Base-by-base conservation (phyloP, 2,797 vertebrate genomes). In the Manis pentadactyla region DNA sequence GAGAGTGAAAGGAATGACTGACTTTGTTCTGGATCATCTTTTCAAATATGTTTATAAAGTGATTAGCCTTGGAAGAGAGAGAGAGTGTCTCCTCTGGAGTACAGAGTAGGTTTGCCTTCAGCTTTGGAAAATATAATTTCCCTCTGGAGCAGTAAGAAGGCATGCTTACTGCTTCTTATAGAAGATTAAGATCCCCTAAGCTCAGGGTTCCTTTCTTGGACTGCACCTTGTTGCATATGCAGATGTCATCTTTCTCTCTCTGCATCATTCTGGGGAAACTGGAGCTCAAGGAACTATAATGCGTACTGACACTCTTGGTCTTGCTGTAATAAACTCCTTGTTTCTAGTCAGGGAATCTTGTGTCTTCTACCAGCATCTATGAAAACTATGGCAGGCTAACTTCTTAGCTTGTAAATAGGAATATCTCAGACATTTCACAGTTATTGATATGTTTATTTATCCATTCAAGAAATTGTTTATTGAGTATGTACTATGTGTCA, bases 221-320 rank as follows among this genome's bases (percentile, higher is more conserved):
- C 21, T 4, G n/a, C 0, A 53, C 19, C 7, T 46, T n/a, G 6
- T 37, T 23, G 31, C 29, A 3, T 8, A 5, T 29, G 21, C 0
- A 42, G 23, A 51, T 27, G 42, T 55, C 51, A 63, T 15, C 74
- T 29, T 5, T 17, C 14, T 6, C 27, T 18, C 17, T 51, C 68
- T 10, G 7, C 12, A 11, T 15, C 21, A 19, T 17, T 34, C 29
- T 34, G 27, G 51, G 59, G 37, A 61, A 66, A 18, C 0, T 0
- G 17, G 42, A 53, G 17, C 7, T 29, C 49, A 23, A 7, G 46
- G 75, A 74, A 29, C 9, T 5, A 2, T 7, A 0, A n/a, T 14
- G 19, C 1, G 3, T 13, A 27, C 87, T 42, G 83, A 64, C 34
- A 14, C 4, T n/a, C 14, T 7, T 1, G 11, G 10, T 46, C 0